Base-by-base conservation (phyloP, 2,113 vertebrate genomes). In the Girardinichthys multiradiatus region DNA sequence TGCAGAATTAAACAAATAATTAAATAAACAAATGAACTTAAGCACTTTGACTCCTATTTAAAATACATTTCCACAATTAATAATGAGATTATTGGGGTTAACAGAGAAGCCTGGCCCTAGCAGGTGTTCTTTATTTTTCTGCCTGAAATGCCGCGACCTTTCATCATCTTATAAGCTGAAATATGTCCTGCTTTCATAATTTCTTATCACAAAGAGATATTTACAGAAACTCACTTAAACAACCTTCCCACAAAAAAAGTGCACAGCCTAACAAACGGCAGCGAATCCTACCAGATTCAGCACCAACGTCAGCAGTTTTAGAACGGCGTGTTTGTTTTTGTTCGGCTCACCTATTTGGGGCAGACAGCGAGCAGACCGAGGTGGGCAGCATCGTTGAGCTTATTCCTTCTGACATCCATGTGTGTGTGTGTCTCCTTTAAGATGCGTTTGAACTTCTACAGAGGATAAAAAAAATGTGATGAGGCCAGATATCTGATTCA, bases 341-440 rank as follows among this genome's bases (percentile, higher is more conserved):
- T 62, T 17, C 31, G 5, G 35, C 82, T 80, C 83, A 94, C 89
- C 93, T 93, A 80, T 85, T 80, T 19, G 66, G 64, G 59, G 76
- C 58, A 67, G 83, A 69, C n/a, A 74, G 37, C 1, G 83, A 76
- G 70, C 27, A 37, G 48, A 79, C 21, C 3, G 82, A 75, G 42
- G 77, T 59, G 37, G 88, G 88, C 78, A 92, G 82, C 93, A 94
- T 94, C 86, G 77, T 81, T 85, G 21, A 62, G 71, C 35, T 54
- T 70, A 64, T 24, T 67, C 73, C 76, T 91, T 64, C 75, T 71
- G 61, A 79, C 76, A 30, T 84, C 85, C 89, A 89, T 82, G 86
- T 83, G 48, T 54, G 48, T 82, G 45, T 54, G 48, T 54, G 89
- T 81, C 66, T 17, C 54, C 27, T 65, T 61, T 28, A 48, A 54